Base-by-base conservation (phyloP, 1,140 invertebrate species). In the Megathymus violae region DNA sequence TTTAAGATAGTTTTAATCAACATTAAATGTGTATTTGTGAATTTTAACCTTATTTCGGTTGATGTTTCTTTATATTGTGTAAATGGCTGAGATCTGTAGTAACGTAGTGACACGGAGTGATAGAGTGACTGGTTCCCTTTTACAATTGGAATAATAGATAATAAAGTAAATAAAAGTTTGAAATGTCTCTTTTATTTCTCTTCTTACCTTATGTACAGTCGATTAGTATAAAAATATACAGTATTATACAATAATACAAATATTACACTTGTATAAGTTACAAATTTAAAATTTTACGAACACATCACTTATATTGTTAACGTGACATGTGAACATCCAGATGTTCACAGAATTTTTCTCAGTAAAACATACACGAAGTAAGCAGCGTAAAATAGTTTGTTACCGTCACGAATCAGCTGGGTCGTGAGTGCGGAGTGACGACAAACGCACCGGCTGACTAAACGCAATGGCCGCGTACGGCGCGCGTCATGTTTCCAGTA, bases 21-120 rank as follows among this genome's bases (percentile, higher is more conserved):
- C 84, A 88, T 90, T 88, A 86, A 88, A 88, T 88, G 88, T 90
- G 88, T 90, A 90, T 82, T 88, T 90, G 88, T 90, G 88, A 90
- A 88, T 88, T 88, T 85, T 82, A 85, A 87, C 82, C 77, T 84
- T 82, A 82, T 84, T 85, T 90, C 74, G 83, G 85, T 90, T 88
- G 81, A 88, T 74, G 80, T 89, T 90, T 86, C 79, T 87, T 88
- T 88, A 76, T 83, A 80, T 78, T 80, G 85, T 88, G 88, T 88
- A 88, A 85, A 90, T 90, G 88, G 80, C 74, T 80, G 80, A 86
- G 84, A 85, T 81, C 78, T 77, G 83, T 89, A 89, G 87, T 67
- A 68, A 72, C 51, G 85, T 88, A 88, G 84, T 83, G 82, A 81
- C 84, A 85, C 85, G 78, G 83, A 87, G 81, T 87, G 87, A 86